phyloP scores from a whole-genome alignment of 2,797 vertebrate genomes.

The Paguma larvata region DNA sequence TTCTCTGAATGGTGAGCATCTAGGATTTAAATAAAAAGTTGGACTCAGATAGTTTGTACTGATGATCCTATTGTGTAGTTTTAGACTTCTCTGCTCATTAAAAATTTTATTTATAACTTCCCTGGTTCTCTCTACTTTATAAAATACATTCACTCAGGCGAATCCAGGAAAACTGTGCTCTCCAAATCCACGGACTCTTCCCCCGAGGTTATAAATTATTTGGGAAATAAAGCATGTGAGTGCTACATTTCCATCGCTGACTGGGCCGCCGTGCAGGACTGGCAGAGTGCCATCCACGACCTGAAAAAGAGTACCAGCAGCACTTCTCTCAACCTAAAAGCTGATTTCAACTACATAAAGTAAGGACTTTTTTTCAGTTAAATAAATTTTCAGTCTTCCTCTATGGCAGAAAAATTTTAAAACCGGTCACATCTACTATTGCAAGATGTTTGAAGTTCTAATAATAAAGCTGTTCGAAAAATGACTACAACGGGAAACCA shows the following conservation, averaged over 20 bases:
- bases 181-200: slow-evolving; percentile 96
- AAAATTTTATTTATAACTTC: slow-evolving; percentile 5
- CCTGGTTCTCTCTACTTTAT: background rate
- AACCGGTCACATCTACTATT: background rate
- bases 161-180: slow-evolving; percentile 95
- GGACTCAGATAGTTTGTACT: background rate
- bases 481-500: background rate
- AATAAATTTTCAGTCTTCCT: background rate
- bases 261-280: slow-evolving; percentile 97
- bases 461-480: background rate
- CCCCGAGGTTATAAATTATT: slow-evolving; percentile 95
- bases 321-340: slow-evolving; percentile 93
- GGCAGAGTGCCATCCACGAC: slow-evolving; percentile 94
- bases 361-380: slow-evolving; percentile 81
- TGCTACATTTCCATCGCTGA: slow-evolving; percentile 97
- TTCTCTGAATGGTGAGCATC: slow-evolving; percentile 92
- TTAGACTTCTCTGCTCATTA: background rate
- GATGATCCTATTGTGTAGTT: background rate
- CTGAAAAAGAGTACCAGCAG: slow-evolving; percentile 94
- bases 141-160: slow-evolving; percentile 89
- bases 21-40: background rate
- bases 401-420: background rate
- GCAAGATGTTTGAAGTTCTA: background rate
- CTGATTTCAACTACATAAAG: slow-evolving; percentile 98
- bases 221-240: slow-evolving; percentile 97